phyloP scores from a whole-genome alignment of 1,140 invertebrate species.

The Gryllus bimaculatus region DNA sequence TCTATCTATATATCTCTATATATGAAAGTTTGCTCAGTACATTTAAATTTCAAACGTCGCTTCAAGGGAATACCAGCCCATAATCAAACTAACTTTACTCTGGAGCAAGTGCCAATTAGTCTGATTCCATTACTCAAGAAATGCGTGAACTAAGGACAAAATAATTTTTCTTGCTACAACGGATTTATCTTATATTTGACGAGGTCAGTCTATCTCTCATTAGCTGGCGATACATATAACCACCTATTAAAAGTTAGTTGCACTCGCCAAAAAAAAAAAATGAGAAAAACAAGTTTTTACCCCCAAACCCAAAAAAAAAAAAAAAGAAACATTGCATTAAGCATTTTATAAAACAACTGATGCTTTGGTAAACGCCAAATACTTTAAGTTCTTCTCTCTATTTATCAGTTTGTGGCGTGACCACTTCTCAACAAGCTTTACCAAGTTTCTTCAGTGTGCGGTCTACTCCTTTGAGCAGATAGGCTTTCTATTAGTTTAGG shows the following conservation, averaged over 20 bases:
- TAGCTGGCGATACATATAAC: constrained; percentile 69
- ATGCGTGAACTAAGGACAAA: constrained; percentile 55
- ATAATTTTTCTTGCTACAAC: constrained; percentile 65
- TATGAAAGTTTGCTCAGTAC: constrained; percentile 67
- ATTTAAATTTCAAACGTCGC: constrained; percentile 58
- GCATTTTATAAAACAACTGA: constrained; percentile 61
- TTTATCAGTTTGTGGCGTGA: constrained; percentile 56
- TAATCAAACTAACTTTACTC: constrained; percentile 34
- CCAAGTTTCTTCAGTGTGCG: constrained; percentile 63
- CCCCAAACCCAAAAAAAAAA: too few relatives aligned
- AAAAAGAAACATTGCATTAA: constrained; percentile 70
- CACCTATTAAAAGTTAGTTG: constrained; percentile 82
- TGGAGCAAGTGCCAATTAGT: constrained; percentile 11
- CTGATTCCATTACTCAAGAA: constrained; percentile 55
- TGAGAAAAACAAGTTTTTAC: too few relatives aligned
- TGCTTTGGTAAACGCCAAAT: constrained; percentile 37
- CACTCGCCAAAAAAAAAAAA: too few relatives aligned
- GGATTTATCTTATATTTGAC: constrained; percentile 33
- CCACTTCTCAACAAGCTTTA: constrained; percentile 58
- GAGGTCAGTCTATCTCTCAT: constrained; percentile 32
- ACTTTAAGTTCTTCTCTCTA: constrained; percentile 82
- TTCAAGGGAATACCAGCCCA: constrained; percentile 59
- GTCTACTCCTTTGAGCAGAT: constrained; percentile 55
- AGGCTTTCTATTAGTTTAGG: constrained; percentile 57
- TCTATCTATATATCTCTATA: too few relatives aligned